Conservation (phyloP, 2,888 invertebrate species). For the Macropis europaea region DNA sequence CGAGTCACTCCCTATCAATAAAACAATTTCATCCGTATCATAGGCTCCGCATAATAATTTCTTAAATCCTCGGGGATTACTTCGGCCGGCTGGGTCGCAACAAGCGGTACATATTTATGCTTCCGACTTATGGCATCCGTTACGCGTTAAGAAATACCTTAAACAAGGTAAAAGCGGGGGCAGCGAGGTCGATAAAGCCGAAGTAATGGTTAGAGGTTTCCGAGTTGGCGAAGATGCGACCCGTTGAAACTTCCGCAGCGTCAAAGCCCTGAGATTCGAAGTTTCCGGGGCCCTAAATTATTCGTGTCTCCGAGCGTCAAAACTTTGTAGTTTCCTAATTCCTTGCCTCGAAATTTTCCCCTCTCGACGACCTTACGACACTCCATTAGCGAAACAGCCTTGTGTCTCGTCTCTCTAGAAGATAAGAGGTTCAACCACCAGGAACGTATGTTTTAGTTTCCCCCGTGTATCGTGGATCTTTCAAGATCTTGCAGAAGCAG, state of each 20-base stretch:
- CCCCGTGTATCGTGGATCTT: too few relatives aligned
- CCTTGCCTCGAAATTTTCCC: constrained; percentile 10
- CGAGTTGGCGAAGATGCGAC: neutral
- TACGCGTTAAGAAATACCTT: too few relatives aligned
- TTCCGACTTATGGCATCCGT: too few relatives aligned
- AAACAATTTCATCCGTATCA: too few relatives aligned
- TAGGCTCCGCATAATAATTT: too few relatives aligned
- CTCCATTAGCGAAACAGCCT: constrained; percentile 1
- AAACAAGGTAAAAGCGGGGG: too few relatives aligned
- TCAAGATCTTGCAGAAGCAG: too few relatives aligned
- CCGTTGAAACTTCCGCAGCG: constrained; percentile 17
- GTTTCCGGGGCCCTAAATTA: constrained; percentile 33
- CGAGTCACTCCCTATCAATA: too few relatives aligned
- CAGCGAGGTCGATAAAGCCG: neutral
- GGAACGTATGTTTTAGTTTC: too few relatives aligned
- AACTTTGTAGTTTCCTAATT: constrained; percentile 20
- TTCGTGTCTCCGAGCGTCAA: constrained; percentile 16
- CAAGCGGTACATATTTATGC: too few relatives aligned
- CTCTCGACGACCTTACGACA: constrained; percentile 19
- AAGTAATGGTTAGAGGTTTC: neutral
- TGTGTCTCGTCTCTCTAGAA: neutral
- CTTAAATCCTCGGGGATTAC: too few relatives aligned
- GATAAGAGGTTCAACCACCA: neutral
- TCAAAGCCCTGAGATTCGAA: constrained; percentile 13
- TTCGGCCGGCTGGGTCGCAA: too few relatives aligned